Evolutionary conservation across 2,797 vertebrate genomes (phyloP), one percentile per base, ranked within the genome.

Genomic region (Melanotaenia nigrans): DNA sequence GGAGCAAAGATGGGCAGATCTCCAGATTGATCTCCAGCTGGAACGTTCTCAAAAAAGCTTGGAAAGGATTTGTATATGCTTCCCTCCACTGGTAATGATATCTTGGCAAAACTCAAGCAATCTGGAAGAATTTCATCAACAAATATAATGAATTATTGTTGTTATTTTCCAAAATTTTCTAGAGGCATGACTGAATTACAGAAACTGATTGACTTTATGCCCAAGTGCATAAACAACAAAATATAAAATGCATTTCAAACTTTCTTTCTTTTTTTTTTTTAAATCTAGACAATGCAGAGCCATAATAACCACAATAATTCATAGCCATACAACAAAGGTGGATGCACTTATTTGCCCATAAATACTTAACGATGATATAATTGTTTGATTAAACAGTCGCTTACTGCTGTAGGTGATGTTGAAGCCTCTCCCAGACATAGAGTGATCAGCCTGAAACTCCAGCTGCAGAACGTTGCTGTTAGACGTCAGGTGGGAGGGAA

Each of bases 361-460:
- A 32, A 68, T 53, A 20, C 11, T 67, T 56, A 25, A 20, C 11
- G 35, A 47, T 53, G 13, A 62, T 40, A 22, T 45, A 16, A 68
- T 3, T 36, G 12, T 59, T 63, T 51, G 10, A 71, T 70, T n/a
- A 49, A 22, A 22, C 4, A 64, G 36, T 40, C 63, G 93, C 97
- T 96, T 89, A 99, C 98, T 99, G 87, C 97, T 99, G 9, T 99
- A 99, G 57, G 96, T 98, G 91, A 99, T 99, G 82, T 99, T 99
- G 89, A 99, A 99, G 30, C 98, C 98, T 65, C 98, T 93, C 5
- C 98, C 98, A 14, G 98, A 99, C 97, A 99, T 99, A 0, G 98
- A 99, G 76, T 99, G 98, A 79, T 99, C 98, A 20, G 98, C 98
- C 91, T 99, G 98, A 91, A 99, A 99, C 92, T 99, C 98, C 82